Base-by-base conservation (phyloP, 2,888 invertebrate genomes). In the Apoderus coryli region DNA sequence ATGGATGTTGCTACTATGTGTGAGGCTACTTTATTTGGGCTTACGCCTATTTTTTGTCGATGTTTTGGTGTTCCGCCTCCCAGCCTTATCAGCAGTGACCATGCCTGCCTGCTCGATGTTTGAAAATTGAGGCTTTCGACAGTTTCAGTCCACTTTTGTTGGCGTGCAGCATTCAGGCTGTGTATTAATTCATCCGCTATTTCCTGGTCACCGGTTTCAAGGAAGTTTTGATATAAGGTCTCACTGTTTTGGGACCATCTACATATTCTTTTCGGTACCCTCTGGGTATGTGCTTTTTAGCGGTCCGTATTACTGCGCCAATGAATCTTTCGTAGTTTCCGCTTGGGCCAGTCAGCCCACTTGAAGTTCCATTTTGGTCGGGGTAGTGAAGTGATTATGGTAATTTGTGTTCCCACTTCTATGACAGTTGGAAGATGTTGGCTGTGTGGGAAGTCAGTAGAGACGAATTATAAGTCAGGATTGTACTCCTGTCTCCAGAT, bases 101-200 rank as follows among this genome's bases (percentile, higher is more conserved):
- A 33, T 27, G 33, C 35, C 16, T 33, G 9, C 16, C 35, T 13
- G 22, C 35, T 37, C 7, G 35, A 35, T 4, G 16, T 28, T 26
- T 16, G 12, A 25, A 36, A 37, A 19, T 37, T 32, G n/a, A 35
- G 14, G 14, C 19, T 24, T 23, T 32, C 27, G 5, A 33, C 32
- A 14, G 35, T 35, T 27, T 35, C 25, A 23, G 12, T 33, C 15
- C 35, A 35, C 24, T 33, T 33, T 22, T 36, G 12, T 22, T 22
- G 22, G 4, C 31, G 10, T 16, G 31, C 32, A 10, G 24, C 31
- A 32, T 36, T 26, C 4, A 36, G 31, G 22, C 25, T 36, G 16
- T 36, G 34, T 4, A 36, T 16, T n/a, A 36, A 29, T 14, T 35
- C 32, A 22, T 32, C 28, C n/a, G 36, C 36, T 14, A 36, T 32